Base-by-base conservation (phyloP, 2,113 vertebrate genomes). In the Panurus biarmicus region DNA sequence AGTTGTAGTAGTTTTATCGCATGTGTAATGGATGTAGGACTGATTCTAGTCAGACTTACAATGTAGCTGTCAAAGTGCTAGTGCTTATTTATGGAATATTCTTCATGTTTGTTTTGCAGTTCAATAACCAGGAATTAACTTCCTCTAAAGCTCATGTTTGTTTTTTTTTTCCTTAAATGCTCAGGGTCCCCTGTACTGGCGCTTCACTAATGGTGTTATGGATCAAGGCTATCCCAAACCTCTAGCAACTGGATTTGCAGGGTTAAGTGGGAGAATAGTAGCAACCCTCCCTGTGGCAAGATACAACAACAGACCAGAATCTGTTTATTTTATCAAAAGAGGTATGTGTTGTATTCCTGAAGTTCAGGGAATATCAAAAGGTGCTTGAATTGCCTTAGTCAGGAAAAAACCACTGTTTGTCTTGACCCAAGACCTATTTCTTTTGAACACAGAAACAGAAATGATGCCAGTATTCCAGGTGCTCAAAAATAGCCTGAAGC, bases 321-420 rank as follows among this genome's bases (percentile, higher is more conserved):
- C 99, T 0, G 99, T 99, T 29, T 99, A 98, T 92, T 99, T 99
- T 95, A 99, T 99, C 96, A 99, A 99, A 97, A 98, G 93, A 98
- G 99, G 99, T 99, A 97, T 0, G 95, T 87, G 48, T 71, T 3
- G 0, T 22, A 14, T 44, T 77, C 70, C 40, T 51, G 26, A 33
- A 40, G 7, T 22, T 62, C 50, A 53, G 26, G 48, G 12, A 33
- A 69, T 5, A 80, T 21, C 20, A 64, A 44, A 48, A 64, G 3
- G 2, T 35, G 45, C 44, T 88, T 70, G 10, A 40, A 19, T 78
- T 69, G 24, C 62, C 18, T 61, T 33, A 24, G 14, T 31, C 9
- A 13, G 77, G 42, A 75, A 33, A 35, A 53, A 64, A 67, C 29
- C 10, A 48, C 12, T 0, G 0, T 45, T 76, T 56, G 7, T 90